Conservation (phyloP, 2,797 vertebrate genomes). For the Notoglanidium macrostoma region DNA sequence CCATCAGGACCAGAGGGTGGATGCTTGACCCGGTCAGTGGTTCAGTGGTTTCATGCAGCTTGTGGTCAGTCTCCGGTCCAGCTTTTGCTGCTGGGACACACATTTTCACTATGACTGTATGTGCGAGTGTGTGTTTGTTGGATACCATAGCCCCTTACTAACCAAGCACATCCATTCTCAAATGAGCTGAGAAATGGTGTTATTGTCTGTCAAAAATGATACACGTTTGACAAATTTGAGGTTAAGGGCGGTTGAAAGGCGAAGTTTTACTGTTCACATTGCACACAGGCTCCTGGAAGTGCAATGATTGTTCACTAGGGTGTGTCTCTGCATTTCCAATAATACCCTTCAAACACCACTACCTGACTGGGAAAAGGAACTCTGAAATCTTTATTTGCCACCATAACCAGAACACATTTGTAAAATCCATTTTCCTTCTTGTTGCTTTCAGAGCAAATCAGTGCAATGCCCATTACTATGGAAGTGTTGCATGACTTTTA, state of each 20-base stretch:
- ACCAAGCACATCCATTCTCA: slow-evolving; percentile 58
- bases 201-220: slow-evolving; percentile 58
- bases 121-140: slow-evolving; percentile 51
- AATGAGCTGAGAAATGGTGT: slow-evolving; percentile 59
- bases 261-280: slow-evolving; percentile 36
- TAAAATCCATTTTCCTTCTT: neutral
- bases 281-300: slow-evolving; percentile 46
- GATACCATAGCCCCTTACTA: slow-evolving; percentile 54
- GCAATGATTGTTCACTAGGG: slow-evolving; percentile 40
- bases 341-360: slow-evolving; percentile 15
- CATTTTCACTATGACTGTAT: slow-evolving; percentile 38
- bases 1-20: slow-evolving; percentile 51
- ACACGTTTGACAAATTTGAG: slow-evolving; percentile 56
- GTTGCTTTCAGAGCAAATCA: neutral
- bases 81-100: slow-evolving; percentile 59
- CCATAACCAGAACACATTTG: neutral
- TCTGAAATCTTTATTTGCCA: slow-evolving; percentile 10
- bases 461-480: neutral
- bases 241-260: slow-evolving; percentile 50
- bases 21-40: slow-evolving; percentile 59
- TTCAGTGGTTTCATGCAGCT: slow-evolving; percentile 59
- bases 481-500: neutral
- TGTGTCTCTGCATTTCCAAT: slow-evolving; percentile 35
- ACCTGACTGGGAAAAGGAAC: slow-evolving; percentile 6
- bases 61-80: slow-evolving; percentile 63